Base-by-base conservation (phyloP, 2,888 invertebrate genomes). In the Dendrolimus houi region DNA sequence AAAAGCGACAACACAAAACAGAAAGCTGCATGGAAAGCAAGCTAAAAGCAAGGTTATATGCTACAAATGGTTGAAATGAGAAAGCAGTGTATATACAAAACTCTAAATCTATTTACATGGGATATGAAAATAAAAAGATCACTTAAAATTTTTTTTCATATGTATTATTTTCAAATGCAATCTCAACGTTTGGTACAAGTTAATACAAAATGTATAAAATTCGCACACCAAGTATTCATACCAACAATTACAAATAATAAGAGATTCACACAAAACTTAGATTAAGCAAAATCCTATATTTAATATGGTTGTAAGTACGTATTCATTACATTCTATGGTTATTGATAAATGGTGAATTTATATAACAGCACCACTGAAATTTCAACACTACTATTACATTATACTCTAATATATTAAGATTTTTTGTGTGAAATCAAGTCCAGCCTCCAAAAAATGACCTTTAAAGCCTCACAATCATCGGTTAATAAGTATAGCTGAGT, bases 121-220 rank as follows among this genome's bases (percentile, higher is more conserved):
- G 54, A 54, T 8, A 54, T 17, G 59, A 29, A 75, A 76, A 78
- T 74, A 74, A 78, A 77, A 77, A 70, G 54, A 68, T 64, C 72
- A 61, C 55, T 59, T 55, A 62, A 69, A 61, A 65, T 68, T 77
- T 83, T 83, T 83, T 78, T 29, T 29, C 29, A 76, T 77, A 74
- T 81, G 75, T 86, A 84, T 84, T 86, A 79, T 83, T 79, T 80
- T 85, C 82, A 87, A 88, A 90, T 87, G 87, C 87, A 89, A 87
- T 86, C 87, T 88, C 86, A 87, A 87, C 81, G 79, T 85, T 88
- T 83, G 80, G 81, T 87, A 89, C 86, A 87, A 75, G 71, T 75
- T 83, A 84, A 84, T 89, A 89, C 77, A 89, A 89, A 89, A 87
- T 84, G 85, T 89, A 88, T 85, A 88, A 89, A 89, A 88, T 79